Evolutionary conservation across 2,888 invertebrate genomes (phyloP).

Genomic region (Ochlodes sylvanus): DNA sequence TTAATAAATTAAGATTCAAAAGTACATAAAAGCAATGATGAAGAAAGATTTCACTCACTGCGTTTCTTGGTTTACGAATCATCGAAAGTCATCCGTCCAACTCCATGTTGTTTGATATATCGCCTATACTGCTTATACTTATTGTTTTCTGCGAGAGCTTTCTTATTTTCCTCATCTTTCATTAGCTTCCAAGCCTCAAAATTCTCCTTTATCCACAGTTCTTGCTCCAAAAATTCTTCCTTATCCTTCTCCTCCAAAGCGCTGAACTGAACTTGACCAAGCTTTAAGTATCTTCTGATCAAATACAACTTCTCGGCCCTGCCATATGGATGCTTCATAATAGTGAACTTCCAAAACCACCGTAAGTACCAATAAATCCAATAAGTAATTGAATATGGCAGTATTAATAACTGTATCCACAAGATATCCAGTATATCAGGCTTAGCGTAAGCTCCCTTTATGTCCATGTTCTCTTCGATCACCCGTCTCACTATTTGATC

Average conservation of each 20-base stretch:
- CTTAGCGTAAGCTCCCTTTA: conserved; percentile 96
- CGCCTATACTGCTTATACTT: conserved; percentile 95
- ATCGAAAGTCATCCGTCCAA: conserved; percentile 96
- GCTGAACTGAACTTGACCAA: conserved; percentile 89
- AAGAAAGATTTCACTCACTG: conserved; percentile 6
- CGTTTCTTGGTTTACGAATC: conserved; percentile 83
- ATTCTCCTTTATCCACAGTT: conserved; percentile 93
- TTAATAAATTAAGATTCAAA: not conserved
- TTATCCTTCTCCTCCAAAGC: conserved; percentile 90
- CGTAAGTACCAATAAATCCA: conserved; percentile 90
- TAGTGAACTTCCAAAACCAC: conserved; percentile 93
- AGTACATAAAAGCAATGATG: not conserved
- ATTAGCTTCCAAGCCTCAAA: conserved; percentile 91
- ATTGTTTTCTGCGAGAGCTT: conserved; percentile 93
- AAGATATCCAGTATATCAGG: conserved; percentile 91
- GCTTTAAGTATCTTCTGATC: conserved; percentile 91
- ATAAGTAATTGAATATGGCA: conserved; percentile 89
- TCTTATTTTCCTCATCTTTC: conserved; percentile 94
- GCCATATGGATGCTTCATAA: conserved; percentile 91
- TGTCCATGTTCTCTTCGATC: conserved; percentile 96
- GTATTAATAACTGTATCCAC: conserved; percentile 92
- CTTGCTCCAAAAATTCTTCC: conserved; percentile 88
- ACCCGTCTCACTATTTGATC: conserved; percentile 92
- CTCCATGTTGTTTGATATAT: conserved; percentile 95
- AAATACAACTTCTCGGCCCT: conserved; percentile 93